phyloP scores from a whole-genome alignment of 1,140 invertebrate genomes.

The Meloidogyne floridensis region DNA sequence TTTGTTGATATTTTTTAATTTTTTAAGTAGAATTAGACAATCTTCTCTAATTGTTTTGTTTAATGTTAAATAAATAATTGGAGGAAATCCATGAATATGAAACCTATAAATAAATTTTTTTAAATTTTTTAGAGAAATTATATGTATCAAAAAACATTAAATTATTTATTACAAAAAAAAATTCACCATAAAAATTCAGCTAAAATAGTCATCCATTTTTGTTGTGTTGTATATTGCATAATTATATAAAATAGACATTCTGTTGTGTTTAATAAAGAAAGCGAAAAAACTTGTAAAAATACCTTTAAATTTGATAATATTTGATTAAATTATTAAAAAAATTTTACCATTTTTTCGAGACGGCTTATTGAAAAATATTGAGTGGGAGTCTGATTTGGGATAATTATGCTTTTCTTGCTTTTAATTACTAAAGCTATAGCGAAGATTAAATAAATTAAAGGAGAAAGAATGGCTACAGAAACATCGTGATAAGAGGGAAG shows the following conservation, averaged over 20 bases:
- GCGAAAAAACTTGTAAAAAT: neutral
- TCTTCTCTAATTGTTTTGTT: slow-evolving; percentile 25
- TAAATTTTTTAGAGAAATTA: no score
- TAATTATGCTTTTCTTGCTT: no score
- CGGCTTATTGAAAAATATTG: neutral
- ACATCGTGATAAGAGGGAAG: neutral
- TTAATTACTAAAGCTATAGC: neutral
- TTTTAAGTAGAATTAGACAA: neutral
- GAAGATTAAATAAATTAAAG: slow-evolving; percentile 18
- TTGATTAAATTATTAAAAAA: no score
- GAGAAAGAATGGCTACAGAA: neutral
- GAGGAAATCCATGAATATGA: slow-evolving; percentile 18
- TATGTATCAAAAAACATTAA: no score
- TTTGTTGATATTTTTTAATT: neutral
- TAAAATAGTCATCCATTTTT: slow-evolving; percentile 13
- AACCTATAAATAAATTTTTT: neutral
- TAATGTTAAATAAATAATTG: slow-evolving; percentile 19
- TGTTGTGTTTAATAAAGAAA: no score
- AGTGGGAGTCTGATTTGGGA: no score
- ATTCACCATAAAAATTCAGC: neutral
- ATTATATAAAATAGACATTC: no score
- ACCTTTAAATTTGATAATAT: no score
- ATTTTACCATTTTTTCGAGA: slow-evolving; percentile 5
- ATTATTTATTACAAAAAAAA: no score
- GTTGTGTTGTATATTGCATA: neutral